phyloP scores from a whole-genome alignment of 2,113 vertebrate genomes.

The Pao palembangensis region DNA sequence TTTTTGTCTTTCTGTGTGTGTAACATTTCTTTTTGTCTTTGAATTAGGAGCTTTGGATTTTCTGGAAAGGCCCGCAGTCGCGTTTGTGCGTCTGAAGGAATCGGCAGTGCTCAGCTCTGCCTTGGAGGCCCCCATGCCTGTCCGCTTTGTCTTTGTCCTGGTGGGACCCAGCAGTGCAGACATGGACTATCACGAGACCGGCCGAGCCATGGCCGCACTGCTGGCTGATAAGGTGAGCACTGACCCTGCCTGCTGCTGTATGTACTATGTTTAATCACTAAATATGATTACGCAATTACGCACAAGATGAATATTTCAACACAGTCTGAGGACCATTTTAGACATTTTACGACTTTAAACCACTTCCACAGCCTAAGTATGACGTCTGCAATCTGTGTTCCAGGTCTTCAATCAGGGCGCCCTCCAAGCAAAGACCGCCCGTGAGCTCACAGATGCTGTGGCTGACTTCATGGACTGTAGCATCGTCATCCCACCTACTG shows the following conservation, averaged over 20 bases:
- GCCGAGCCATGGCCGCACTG: constrained; percentile 82
- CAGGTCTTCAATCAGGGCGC: constrained; percentile 85
- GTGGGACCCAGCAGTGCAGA: constrained; percentile 79
- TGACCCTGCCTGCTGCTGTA: background rate
- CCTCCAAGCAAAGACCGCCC: constrained; percentile 68
- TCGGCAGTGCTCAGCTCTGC: constrained; percentile 69
- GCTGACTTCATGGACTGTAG: constrained; percentile 85
- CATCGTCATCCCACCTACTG: constrained; percentile 85
- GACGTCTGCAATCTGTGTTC: constrained; percentile 17
- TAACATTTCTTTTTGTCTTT: background rate
- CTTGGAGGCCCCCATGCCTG: constrained; percentile 66
- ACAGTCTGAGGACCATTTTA: too few relatives aligned
- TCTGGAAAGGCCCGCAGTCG: constrained; percentile 73
- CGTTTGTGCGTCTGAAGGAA: constrained; percentile 83
- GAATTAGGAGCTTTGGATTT: constrained; percentile 72
- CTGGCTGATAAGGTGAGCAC: constrained; percentile 84
- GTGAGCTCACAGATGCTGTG: constrained; percentile 75
- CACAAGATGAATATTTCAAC: too few relatives aligned
- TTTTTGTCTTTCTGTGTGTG: background rate
- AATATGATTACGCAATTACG: too few relatives aligned
- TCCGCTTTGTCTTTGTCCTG: constrained; percentile 83
- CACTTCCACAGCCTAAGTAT: background rate
- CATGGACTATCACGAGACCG: constrained; percentile 82
- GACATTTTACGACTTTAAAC: too few relatives aligned
- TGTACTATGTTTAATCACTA: too few relatives aligned